Base-by-base conservation (phyloP, 37 sponge, comb jelly and placozoan species). In the Beroe ovata region DNA sequence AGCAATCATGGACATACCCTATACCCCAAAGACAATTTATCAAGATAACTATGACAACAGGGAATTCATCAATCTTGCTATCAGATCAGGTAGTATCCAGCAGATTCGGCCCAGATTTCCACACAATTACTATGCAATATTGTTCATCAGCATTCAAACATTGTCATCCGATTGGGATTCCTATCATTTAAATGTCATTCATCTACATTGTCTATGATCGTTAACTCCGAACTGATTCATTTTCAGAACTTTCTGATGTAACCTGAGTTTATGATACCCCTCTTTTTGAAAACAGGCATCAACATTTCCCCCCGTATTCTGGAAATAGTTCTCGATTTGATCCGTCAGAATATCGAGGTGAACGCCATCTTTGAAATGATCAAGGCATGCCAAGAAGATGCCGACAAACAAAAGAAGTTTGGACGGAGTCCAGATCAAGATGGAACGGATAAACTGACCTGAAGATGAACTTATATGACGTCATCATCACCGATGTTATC, bases 271-370 rank as follows among this genome's bases (percentile, higher is more conserved):
- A n/a, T n/a, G n/a, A n/a, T n/a, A n/a, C n/a, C n/a, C n/a, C n/a
- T n/a, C n/a, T n/a, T n/a, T n/a, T n/a, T 63, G 8, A 58, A 23
- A 39, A 11, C 84, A 77, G 84, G 84, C 4, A 30, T 77, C 20
- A 77, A 38, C 25, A 77, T 77, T n/a, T 77, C 84, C 0, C 42
- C 42, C 84, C 19, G 41, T 1, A 42, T 77, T n/a, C 54, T 77
- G 28, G 84, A 77, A 25, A 77, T 77, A 38, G 84, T 77, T n/a
- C 84, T 77, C 23, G 84, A 77, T n/a, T 23, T 77, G 47, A 77
- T 77, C 54, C 35, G 84, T 16, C 84, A 77, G 38, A 77, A 77
- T 19, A 77, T 77, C 47, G 41, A 38, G 20, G 84, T 77, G 8
- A 77, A 77, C 28, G 47, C 41, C 16, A 77, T 77, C 39, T 77